Base-by-base conservation (phyloP, 2,888 invertebrate genomes). In the Idaea straminata region DNA sequence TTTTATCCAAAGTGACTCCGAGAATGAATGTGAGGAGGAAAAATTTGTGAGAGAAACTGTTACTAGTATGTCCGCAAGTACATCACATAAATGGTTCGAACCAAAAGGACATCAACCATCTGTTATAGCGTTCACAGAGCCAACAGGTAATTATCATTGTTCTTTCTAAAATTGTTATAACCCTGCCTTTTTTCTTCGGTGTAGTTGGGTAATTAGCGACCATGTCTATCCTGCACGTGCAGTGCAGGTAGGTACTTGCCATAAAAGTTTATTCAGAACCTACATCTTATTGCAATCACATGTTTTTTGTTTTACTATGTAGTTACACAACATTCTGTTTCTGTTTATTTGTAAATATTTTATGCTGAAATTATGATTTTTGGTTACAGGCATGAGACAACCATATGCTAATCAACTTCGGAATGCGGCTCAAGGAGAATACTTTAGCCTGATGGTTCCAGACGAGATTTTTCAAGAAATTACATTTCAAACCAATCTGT, bases 401-500 rank as follows among this genome's bases (percentile, higher is more conserved):
- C 65, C 62, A 65, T 65, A 15, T 61, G 61, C 35, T 6, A 60
- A 61, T 35, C 7, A 35, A 34, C 16, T 36, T 0, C 59, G 62
- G 16, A 15, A 59, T 47, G 34, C 59, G 15, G 57, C 60, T 36
- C 38, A 36, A 62, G 70, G 68, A 61, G 63, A 62, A 59, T 70
- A 65, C 65, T 67, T 60, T 36, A 64, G 15, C 13, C 58, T 72
- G 15, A 60, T 72, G 57, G 70, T 68, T 38, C 64, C 66, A n/a
- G n/a, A n/a, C n/a, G n/a, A n/a, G 16, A 57, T 71, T 59, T 64
- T 70, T 10, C 62, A 69, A 15, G 15, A 47, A 25, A 71, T 71
- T 65, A 66, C 64, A 4, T 36, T 59, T 5, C 64, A 73, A 66
- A 69, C 73, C 7, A 73, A 72, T 61, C 60, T 66, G 16, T 72